phyloP scores from a whole-genome alignment of 2,113 vertebrate species.

The Nicator chloris region DNA sequence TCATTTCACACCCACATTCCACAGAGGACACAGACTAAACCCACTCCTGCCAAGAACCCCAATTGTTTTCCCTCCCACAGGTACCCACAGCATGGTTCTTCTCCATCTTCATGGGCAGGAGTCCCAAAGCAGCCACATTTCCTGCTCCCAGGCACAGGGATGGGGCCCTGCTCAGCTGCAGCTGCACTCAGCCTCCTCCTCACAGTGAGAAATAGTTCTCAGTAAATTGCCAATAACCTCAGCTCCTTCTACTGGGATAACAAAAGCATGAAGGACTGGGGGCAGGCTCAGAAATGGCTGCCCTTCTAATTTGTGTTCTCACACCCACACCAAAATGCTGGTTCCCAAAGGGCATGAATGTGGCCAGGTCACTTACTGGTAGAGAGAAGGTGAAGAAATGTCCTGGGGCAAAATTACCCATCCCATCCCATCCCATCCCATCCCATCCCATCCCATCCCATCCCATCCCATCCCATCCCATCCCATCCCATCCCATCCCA shows the following conservation, averaged over 20 bases:
- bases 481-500: background rate
- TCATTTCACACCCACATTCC: background rate
- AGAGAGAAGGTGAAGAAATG: background rate
- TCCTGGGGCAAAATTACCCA: background rate
- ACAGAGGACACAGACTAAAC: background rate
- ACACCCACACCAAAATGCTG: background rate
- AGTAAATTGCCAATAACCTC: background rate
- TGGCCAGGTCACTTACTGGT: background rate
- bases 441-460: no score
- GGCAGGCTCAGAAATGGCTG: background rate
- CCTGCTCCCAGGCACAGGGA: background rate
- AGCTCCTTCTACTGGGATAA: background rate
- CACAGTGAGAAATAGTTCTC: background rate
- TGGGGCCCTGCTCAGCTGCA: background rate
- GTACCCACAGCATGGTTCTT: background rate
- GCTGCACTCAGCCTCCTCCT: background rate
- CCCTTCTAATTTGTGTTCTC: background rate
- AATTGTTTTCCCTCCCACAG: background rate
- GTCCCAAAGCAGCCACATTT: background rate
- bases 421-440: background rate
- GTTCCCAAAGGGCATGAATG: background rate
- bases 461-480: no score
- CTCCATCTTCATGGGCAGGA: background rate
- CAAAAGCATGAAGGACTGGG: background rate
- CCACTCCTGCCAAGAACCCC: background rate